phyloP scores from a whole-genome alignment of 2,797 vertebrate genomes.

The Channallabes apus region DNA sequence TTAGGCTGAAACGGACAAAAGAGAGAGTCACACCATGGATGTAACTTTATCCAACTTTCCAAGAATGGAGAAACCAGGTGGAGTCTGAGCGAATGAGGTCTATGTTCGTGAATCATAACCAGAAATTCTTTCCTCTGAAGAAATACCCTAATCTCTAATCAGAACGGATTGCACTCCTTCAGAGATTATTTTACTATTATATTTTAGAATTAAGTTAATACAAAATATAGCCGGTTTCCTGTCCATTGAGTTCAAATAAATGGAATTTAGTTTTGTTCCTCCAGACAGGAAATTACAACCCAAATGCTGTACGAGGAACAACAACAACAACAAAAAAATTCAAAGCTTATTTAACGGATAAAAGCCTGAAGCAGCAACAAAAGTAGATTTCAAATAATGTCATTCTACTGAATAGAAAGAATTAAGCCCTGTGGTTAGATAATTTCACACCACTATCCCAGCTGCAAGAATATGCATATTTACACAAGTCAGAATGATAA shows the following conservation, averaged over 20 bases:
- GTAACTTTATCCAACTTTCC: not conserved
- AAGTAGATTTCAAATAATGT: conserved; percentile 17
- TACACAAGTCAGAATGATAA: conserved; percentile 40
- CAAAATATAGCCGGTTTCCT: no score
- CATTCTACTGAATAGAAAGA: conserved; percentile 24
- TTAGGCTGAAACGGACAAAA: not conserved
- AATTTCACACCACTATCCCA: conserved; percentile 26
- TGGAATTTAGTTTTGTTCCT: not conserved
- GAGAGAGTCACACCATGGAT: not conserved
- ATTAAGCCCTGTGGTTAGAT: conserved; percentile 26
- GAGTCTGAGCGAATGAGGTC: not conserved
- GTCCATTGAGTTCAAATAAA: not conserved
- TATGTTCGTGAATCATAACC: not conserved
- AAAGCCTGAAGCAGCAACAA: not conserved
- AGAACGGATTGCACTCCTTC: not conserved
- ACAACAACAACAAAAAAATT: not conserved
- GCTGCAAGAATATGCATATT: not conserved
- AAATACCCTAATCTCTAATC: not conserved
- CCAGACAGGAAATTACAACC: not conserved
- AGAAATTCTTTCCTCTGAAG: not conserved
- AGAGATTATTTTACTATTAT: not conserved
- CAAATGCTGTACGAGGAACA: not conserved
- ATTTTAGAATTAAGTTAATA: not conserved
- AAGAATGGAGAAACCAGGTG: not conserved
- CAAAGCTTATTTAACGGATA: conserved; percentile 8